Conservation (phyloP, 2,888 invertebrate species). For the Mystacides longicornis region DNA sequence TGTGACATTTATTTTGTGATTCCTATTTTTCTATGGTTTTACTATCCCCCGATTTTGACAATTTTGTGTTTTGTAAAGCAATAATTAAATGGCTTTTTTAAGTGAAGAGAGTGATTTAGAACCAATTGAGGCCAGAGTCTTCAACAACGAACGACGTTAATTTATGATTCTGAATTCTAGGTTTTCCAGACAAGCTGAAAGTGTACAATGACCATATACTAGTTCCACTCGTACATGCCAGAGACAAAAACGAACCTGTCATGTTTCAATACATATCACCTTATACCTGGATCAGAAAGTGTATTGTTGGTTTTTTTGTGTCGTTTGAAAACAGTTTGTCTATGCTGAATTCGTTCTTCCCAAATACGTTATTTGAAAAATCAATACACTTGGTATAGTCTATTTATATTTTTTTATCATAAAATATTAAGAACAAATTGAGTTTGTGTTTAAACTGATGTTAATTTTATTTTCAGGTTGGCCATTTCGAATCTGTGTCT, state of each 20-base stretch:
- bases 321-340: slow-evolving; percentile 49
- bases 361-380: slow-evolving; percentile 48
- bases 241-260: slow-evolving; percentile 47
- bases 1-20: too few species aligned
- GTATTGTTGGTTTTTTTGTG: slow-evolving; percentile 45
- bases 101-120: too few species aligned
- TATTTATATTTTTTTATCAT: not conserved
- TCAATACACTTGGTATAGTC: slow-evolving; percentile 43
- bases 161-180: too few species aligned
- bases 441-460: not conserved
- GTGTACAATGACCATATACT: slow-evolving; percentile 52
- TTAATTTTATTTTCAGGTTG: slow-evolving; percentile 45
- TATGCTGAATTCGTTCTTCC: slow-evolving; percentile 47
- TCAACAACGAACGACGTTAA: too few species aligned
- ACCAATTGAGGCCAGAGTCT: too few species aligned
- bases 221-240: slow-evolving; percentile 43
- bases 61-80: too few species aligned
- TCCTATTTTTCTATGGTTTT: too few species aligned
- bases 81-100: too few species aligned
- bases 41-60: too few species aligned
- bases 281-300: slow-evolving; percentile 51
- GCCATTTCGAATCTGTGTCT: slow-evolving; percentile 51
- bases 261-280: slow-evolving; percentile 43
- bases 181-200: slow-evolving; percentile 19
- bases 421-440: not conserved